These are phyloP conservation scores for Uloborus diversus DNA, from an alignment of 1,140 invertebrate species.

Conservation along the genomic window DNA sequence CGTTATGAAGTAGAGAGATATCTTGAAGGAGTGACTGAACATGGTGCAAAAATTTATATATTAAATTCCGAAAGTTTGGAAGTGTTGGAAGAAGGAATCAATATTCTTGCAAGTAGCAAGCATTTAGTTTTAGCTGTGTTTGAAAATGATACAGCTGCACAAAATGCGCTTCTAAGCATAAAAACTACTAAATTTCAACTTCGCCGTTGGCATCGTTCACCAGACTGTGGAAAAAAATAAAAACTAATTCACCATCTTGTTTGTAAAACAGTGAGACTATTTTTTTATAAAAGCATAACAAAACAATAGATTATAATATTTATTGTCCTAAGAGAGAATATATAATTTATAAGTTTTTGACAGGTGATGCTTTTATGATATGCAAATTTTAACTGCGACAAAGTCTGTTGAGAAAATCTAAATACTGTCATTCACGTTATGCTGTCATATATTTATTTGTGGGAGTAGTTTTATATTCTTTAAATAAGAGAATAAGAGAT, in stretches of 20 bases:
- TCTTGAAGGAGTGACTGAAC: conserved; percentile 52
- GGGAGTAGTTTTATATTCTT: too few species aligned
- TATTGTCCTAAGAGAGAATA: conserved; percentile 3
- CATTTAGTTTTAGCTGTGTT: conserved; percentile 57
- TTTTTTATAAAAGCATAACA: conserved; percentile 42
- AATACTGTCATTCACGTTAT: too few species aligned
- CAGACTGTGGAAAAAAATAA: conserved; percentile 39
- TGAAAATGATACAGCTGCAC: conserved; percentile 58
- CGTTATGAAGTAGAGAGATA: conserved; percentile 55
- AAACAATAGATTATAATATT: conserved; percentile 38
- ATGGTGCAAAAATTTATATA: conserved; percentile 56
- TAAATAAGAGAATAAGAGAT: too few species aligned
- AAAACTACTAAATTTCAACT: conserved; percentile 59
- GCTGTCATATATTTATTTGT: too few species aligned
- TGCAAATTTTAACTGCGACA: conserved; percentile 5
- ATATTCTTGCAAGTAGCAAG: conserved; percentile 45
- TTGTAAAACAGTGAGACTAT: conserved; percentile 19
- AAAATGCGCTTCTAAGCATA: conserved; percentile 58
- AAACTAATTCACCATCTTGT: conserved; percentile 27
- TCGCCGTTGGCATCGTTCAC: conserved; percentile 35
- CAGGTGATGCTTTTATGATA: conserved; percentile 16
- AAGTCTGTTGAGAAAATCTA: too few species aligned
- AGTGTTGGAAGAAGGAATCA: conserved; percentile 28
- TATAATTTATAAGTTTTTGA: conserved; percentile 28
- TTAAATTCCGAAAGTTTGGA: conserved; percentile 29